Base-by-base conservation (phyloP, 2,797 vertebrate species). In the Rhincodon typus region DNA sequence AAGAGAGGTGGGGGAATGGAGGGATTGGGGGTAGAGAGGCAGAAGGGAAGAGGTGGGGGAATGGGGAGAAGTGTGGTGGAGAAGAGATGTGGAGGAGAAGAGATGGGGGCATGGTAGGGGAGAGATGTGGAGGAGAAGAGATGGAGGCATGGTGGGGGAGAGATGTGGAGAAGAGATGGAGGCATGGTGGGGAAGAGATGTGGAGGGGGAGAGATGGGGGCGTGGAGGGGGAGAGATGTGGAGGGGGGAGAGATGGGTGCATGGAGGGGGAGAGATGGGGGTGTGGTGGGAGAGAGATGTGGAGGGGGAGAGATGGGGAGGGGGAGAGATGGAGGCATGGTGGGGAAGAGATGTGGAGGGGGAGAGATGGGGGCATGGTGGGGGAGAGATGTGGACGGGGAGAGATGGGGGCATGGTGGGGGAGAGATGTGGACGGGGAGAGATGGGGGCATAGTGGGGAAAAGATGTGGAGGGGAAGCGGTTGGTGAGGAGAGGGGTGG, bases 391-490 rank as follows among this genome's bases (percentile, higher is more conserved):
- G 25, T 21, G 23, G 70, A 1, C 42, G 69, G 95, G 87, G 77
- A 94, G 86, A 27, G 15, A n/a, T 93, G 95, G 95, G 96, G 96
- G 96, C 95, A 82, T 57, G 42, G 66, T 53, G 12, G 95, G n/a
- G 57, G 67, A 50, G 34, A 10, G 5, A 3, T 10, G 30, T 0
- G 67, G 67, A 69, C 0, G 74, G 30, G 30, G 10, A 27, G 30
- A 27, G 70, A 30, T 7, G 69, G 34, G 38, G n/a, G 34, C 34
- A 46, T 70, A 70, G 23, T 70, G 94, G 77, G 95, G 94, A 42
- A 79, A 82, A 30, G 34, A 23, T 70, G 57, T 38, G n/a, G 17
- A 1, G 50, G 67, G 42, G 13, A 10, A 25, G 8, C 8, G 13
- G 30, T 8, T 25, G 30, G 74, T 6, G n/a, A 4, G 74, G 4